These are phyloP conservation scores for Microcebus murinus DNA, from an alignment of 2,113 vertebrate species.

Conservation along the genomic window DNA sequence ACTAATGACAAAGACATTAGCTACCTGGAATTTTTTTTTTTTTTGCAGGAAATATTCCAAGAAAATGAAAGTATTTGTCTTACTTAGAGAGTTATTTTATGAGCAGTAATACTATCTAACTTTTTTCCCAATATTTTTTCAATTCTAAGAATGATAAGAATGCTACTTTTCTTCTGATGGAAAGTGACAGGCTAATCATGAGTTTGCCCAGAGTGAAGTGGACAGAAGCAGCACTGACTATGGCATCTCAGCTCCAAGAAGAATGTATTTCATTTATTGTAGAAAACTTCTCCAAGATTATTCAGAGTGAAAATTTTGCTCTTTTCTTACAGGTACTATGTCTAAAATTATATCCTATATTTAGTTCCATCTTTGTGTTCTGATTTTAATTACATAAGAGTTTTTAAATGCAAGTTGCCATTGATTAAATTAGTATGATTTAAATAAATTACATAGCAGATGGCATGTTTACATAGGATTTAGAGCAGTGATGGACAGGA, in stretches of 20 bases:
- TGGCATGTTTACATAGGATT: conserved; percentile 67
- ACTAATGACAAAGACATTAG: background rate
- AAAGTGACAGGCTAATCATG: conserved; percentile 90
- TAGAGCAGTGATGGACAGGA: conserved; percentile 56
- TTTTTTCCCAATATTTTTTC: conserved; percentile 58
- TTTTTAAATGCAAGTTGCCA: conserved; percentile 63
- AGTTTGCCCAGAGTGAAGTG: conserved; percentile 95
- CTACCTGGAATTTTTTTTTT: background rate
- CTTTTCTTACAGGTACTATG: conserved; percentile 89
- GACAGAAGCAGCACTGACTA: conserved; percentile 89
- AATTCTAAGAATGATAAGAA: conserved; percentile 90
- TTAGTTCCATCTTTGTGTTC: conserved; percentile 54
- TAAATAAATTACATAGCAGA: conserved; percentile 72
- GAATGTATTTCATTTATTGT: conserved; percentile 90
- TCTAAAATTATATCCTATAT: background rate
- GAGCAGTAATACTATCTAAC: conserved; percentile 57
- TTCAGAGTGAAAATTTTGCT: conserved; percentile 89
- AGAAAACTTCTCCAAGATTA: conserved; percentile 87
- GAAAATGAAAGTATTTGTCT: conserved; percentile 71
- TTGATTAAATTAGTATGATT: conserved; percentile 62
- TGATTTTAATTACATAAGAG: conserved; percentile 56
- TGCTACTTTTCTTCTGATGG: conserved; percentile 90
- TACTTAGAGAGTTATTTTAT: conserved; percentile 71
- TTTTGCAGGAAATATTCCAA: conserved; percentile 16
- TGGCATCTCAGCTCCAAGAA: conserved; percentile 91